A percentile compares a stretch with the other conserved stretches of the same genome.
These are phyloP conservation scores for Portevinia maculata DNA, from an alignment of 2,888 invertebrate species.

Conservation along the genomic window DNA sequence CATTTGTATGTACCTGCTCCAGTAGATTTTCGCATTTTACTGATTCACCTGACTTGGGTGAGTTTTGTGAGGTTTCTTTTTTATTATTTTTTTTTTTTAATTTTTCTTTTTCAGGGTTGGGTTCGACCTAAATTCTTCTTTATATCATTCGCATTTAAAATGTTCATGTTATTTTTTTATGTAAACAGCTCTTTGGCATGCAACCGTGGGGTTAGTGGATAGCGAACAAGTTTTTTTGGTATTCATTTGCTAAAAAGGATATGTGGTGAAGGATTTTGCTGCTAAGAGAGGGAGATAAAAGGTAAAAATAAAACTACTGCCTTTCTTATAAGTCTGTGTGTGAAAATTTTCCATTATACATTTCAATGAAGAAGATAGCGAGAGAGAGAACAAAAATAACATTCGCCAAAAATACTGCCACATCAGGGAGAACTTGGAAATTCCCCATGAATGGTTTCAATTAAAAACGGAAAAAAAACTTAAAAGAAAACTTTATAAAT, in stretches of 20 bases:
- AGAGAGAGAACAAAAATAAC: not conserved
- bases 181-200: conserved; percentile 62
- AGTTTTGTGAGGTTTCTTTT: no score
- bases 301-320: conserved; percentile 42
- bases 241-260: conserved; percentile 64
- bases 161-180: conserved; percentile 21
- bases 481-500: conserved; percentile 29
- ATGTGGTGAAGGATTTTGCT: conserved; percentile 43
- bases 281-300: not conserved
- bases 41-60: conserved; percentile 57
- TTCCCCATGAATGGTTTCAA: conserved; percentile 42
- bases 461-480: conserved; percentile 15
- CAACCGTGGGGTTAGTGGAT: conserved; percentile 31
- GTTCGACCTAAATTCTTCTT: conserved; percentile 66
- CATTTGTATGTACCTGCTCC: conserved; percentile 26
- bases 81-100: not conserved
- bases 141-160: conserved; percentile 56
- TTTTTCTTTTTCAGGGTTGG: conserved; percentile 45
- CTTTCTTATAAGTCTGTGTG: conserved; percentile 42
- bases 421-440: conserved; percentile 11
- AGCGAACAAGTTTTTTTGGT: conserved; percentile 28
- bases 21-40: conserved; percentile 56
- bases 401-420: conserved; percentile 65
- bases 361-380: conserved; percentile 4
- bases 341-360: conserved; percentile 25